Conservation (phyloP, 2,113 vertebrate genomes). For the Takifugu bimaculatus region DNA sequence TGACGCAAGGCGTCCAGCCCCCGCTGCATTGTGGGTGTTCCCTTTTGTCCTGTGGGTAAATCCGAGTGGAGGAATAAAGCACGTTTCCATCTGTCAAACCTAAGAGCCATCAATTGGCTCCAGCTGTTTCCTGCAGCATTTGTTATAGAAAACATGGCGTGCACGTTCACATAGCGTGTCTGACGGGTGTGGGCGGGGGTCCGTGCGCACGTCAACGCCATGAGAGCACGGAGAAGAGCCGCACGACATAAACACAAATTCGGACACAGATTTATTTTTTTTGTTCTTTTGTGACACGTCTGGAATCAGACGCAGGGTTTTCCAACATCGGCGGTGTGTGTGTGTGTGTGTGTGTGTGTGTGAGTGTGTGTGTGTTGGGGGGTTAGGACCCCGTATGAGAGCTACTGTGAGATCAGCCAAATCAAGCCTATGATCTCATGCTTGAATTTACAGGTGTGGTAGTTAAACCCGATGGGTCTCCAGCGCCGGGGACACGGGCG, state of each 20-base stretch:
- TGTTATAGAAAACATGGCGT: neutral
- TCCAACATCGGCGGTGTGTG: too few species aligned
- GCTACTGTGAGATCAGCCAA: slow-evolving; percentile 9
- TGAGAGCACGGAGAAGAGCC: too few species aligned
- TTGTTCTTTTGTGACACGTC: neutral
- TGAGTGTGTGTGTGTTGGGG: too few species aligned
- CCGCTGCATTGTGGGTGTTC: slow-evolving; percentile 50
- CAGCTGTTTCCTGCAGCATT: slow-evolving; percentile 40
- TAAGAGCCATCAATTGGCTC: slow-evolving; percentile 18
- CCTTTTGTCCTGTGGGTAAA: slow-evolving; percentile 28
- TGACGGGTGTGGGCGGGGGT: too few species aligned
- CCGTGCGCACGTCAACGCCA: too few species aligned
- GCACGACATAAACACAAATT: neutral
- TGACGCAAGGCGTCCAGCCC: neutral
- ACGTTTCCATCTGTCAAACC: slow-evolving; percentile 44
- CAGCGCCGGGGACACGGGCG: too few species aligned
- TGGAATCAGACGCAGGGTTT: neutral
- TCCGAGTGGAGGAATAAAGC: slow-evolving; percentile 26
- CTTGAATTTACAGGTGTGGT: slow-evolving; percentile 5
- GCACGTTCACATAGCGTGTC: too few species aligned
- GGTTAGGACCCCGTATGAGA: neutral
- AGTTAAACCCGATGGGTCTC: neutral
- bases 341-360: too few species aligned
- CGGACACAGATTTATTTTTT: neutral
- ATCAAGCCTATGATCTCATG: slow-evolving; percentile 14